Percentiles rank a stretch among this genome's conserved stretches.
These are phyloP conservation scores for Oncorhynchus tshawytscha DNA, from an alignment of 2,113 vertebrate genomes.

Conservation along the genomic window DNA sequence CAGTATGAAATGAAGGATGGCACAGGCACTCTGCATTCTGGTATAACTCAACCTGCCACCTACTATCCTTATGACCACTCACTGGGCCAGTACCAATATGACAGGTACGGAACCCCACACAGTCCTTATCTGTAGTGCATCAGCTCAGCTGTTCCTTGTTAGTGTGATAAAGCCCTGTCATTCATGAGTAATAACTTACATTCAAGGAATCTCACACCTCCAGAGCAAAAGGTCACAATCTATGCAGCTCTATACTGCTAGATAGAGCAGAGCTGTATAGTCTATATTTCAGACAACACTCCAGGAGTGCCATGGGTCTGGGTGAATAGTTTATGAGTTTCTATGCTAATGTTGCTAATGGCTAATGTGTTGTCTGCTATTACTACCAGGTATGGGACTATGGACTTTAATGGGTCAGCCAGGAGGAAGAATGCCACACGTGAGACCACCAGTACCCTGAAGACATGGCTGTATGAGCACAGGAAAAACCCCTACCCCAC, in stretches of 20 bases:
- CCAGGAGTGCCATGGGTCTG: constrained; percentile 7
- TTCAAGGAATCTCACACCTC: constrained; percentile 3
- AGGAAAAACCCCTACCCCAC: constrained; percentile 98
- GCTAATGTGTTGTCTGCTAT: not conserved
- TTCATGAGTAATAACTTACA: not conserved
- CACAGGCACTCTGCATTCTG: constrained; percentile 80
- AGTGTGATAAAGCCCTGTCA: not conserved
- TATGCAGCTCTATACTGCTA: constrained; percentile 26
- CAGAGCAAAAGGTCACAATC: constrained; percentile 30
- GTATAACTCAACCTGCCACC: constrained; percentile 83
- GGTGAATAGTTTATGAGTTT: constrained; percentile 9
- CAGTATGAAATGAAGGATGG: constrained; percentile 95
- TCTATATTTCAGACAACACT: constrained; percentile 22
- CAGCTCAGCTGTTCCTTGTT: not conserved
- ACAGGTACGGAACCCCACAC: constrained; percentile 78
- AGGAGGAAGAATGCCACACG: constrained; percentile 92
- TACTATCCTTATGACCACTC: constrained; percentile 92
- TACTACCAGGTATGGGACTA: constrained; percentile 81
- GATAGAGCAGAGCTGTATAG: constrained; percentile 13
- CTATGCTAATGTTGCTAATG: constrained; percentile 20
- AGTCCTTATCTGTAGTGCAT: not conserved
- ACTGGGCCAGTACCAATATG: constrained; percentile 94
- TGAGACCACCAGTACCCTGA: constrained; percentile 94
- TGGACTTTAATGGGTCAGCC: constrained; percentile 84
- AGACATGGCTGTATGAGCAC: constrained; percentile 94